Evolutionary conservation across 2,888 invertebrate species (phyloP).

Genomic region (Odontocerum albicorne): DNA sequence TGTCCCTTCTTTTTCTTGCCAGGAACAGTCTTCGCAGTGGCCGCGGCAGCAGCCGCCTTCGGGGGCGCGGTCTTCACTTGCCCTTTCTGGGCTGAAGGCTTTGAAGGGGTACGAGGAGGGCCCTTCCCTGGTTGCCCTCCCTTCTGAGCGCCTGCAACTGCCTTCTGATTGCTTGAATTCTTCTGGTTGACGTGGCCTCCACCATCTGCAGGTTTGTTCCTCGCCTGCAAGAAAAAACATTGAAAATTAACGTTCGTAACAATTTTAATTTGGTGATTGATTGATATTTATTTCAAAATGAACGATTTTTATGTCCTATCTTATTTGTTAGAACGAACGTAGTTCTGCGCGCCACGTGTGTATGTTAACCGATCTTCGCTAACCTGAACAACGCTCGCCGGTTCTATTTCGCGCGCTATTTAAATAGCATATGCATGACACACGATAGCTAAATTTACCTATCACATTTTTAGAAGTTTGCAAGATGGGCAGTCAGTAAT

Average conservation of each 20-base stretch:
- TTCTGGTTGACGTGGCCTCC: slow-evolving; percentile 73
- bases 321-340: no score
- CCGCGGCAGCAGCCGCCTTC: slow-evolving; percentile 60
- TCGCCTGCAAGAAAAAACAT: slow-evolving; percentile 59
- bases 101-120: slow-evolving; percentile 65
- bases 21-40: slow-evolving; percentile 61
- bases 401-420: no score
- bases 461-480: no score
- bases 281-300: background rate
- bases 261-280: background rate
- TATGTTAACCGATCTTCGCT: no score
- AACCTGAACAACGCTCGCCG: no score
- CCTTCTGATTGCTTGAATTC: slow-evolving; percentile 66
- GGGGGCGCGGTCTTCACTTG: slow-evolving; percentile 69
- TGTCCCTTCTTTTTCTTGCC: slow-evolving; percentile 78
- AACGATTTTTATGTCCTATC: no score
- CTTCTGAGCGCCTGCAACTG: slow-evolving; percentile 59
- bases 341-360: no score
- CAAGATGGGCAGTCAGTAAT: no score
- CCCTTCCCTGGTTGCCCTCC: slow-evolving; percentile 57
- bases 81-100: slow-evolving; percentile 74
- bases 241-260: background rate
- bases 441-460: no score
- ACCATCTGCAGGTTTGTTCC: slow-evolving; percentile 81
- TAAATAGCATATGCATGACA: no score